Conservation (phyloP, 2,888 invertebrate genomes). For the Nudaria mundana region DNA sequence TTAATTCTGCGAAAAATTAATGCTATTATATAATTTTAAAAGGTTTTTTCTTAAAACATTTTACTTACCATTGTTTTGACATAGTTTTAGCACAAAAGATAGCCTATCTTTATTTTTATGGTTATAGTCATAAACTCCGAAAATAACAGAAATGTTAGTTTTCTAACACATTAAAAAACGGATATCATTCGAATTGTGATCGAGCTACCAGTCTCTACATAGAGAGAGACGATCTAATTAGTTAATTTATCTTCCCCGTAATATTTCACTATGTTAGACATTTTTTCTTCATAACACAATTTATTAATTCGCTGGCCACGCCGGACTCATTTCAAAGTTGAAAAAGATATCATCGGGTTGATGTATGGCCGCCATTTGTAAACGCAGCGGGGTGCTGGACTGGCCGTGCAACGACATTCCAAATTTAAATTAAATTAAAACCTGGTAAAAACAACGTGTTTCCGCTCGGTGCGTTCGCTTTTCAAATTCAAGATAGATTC, state of each 20-base stretch:
- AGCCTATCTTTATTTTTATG: too few species aligned
- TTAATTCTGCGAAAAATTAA: too few species aligned
- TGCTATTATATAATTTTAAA: too few species aligned
- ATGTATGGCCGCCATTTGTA: slow-evolving; percentile 78
- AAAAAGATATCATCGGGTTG: slow-evolving; percentile 79
- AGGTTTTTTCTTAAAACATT: too few species aligned
- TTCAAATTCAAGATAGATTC: slow-evolving; percentile 67
- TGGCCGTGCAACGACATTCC: slow-evolving; percentile 64
- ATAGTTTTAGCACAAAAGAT: too few species aligned
- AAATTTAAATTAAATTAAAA: slow-evolving; percentile 79
- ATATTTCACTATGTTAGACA: slow-evolving; percentile 53
- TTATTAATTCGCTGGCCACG: slow-evolving; percentile 68
- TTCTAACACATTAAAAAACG: too few species aligned
- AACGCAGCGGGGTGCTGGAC: slow-evolving; percentile 67
- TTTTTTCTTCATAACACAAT: slow-evolving; percentile 49
- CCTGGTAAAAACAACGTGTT: slow-evolving; percentile 76
- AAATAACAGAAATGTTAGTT: too few species aligned
- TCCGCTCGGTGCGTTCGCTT: slow-evolving; percentile 61
- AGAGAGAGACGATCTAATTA: slow-evolving; percentile 19
- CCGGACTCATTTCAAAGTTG: slow-evolving; percentile 69
- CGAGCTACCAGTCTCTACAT: slow-evolving; percentile 21
- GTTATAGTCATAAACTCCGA: too few species aligned
- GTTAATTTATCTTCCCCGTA: slow-evolving; percentile 39
- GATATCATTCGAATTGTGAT: slow-evolving; percentile 4
- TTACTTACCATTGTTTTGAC: too few species aligned